Percentiles rank a stretch among this genome's conserved stretches.
Evolutionary conservation across 2,113 vertebrate genomes (phyloP).

Genomic region (Actenoides lindsayi): DNA sequence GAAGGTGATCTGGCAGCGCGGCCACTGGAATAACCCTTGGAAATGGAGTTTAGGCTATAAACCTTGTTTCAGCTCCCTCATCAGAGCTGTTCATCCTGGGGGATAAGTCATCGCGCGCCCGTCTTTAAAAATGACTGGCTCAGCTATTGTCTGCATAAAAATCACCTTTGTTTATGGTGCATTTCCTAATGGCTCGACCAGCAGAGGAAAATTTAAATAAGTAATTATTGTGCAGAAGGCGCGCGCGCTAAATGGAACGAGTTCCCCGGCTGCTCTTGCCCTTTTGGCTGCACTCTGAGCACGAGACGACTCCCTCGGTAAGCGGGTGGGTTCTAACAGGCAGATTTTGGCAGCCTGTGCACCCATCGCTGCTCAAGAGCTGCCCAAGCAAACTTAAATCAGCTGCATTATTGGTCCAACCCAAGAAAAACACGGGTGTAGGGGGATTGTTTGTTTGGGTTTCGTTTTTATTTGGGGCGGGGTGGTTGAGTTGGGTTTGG

Average conservation of each 20-base stretch:
- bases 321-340: background rate
- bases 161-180: slow-evolving; percentile 40
- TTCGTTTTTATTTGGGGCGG: background rate
- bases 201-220: slow-evolving; percentile 56
- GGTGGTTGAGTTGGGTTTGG: background rate
- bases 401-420: background rate
- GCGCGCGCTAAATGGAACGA: background rate
- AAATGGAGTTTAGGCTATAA: slow-evolving; percentile 63
- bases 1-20: slow-evolving; percentile 27
- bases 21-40: slow-evolving; percentile 52
- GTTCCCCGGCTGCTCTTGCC: slow-evolving; percentile 26
- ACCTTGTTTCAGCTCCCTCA: slow-evolving; percentile 26
- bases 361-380: background rate
- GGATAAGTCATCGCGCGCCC: slow-evolving; percentile 32
- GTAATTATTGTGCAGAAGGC: slow-evolving; percentile 39
- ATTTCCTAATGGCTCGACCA: slow-evolving; percentile 5
- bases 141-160: slow-evolving; percentile 58
- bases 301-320: background rate
- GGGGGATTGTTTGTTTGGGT: no score
- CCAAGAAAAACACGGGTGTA: background rate
- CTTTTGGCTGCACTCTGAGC: slow-evolving; percentile 17
- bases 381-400: background rate
- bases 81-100: slow-evolving; percentile 40
- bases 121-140: slow-evolving; percentile 58
- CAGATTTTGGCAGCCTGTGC: background rate